Evolutionary conservation across 2,888 invertebrate species (phyloP).

Genomic region (Drosophila hamatofila): DNA sequence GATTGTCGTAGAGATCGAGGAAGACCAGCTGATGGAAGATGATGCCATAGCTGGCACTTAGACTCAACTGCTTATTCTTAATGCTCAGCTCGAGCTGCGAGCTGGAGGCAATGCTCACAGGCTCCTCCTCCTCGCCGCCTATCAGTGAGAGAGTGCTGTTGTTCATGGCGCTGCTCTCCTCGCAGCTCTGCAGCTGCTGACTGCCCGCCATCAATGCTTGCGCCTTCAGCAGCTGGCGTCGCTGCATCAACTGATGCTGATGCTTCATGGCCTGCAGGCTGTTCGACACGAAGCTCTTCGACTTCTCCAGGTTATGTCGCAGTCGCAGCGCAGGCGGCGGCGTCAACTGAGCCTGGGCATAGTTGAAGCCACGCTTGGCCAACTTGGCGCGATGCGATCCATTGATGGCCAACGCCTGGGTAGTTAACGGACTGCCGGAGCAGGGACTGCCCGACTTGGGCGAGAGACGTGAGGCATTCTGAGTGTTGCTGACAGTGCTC

Average conservation of each 20-base stretch:
- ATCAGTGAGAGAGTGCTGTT: slow-evolving; percentile 53
- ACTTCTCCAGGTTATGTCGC: slow-evolving; percentile 80
- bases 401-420: slow-evolving; percentile 71
- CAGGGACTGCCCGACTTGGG: slow-evolving; percentile 68
- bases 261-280: slow-evolving; percentile 78
- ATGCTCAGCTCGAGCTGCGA: slow-evolving; percentile 72
- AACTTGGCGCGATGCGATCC: slow-evolving; percentile 64
- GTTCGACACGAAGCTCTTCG: slow-evolving; percentile 84
- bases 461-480: slow-evolving; percentile 40
- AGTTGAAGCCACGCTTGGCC: slow-evolving; percentile 70
- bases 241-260: slow-evolving; percentile 70
- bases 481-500: slow-evolving; percentile 52
- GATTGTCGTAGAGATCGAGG: slow-evolving; percentile 97
- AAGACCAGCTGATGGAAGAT: slow-evolving; percentile 91
- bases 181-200: slow-evolving; percentile 74
- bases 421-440: slow-evolving; percentile 69
- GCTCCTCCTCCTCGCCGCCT: slow-evolving; percentile 64
- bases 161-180: slow-evolving; percentile 65
- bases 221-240: slow-evolving; percentile 58
- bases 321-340: slow-evolving; percentile 66
- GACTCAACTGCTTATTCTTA: slow-evolving; percentile 82
- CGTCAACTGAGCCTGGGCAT: slow-evolving; percentile 66
- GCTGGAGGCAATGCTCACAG: slow-evolving; percentile 29
- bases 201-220: slow-evolving; percentile 18
- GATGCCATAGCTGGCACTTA: slow-evolving; percentile 79